Conservation (phyloP, 2,888 invertebrate genomes). For the Mongoloraphidia duomilia region DNA sequence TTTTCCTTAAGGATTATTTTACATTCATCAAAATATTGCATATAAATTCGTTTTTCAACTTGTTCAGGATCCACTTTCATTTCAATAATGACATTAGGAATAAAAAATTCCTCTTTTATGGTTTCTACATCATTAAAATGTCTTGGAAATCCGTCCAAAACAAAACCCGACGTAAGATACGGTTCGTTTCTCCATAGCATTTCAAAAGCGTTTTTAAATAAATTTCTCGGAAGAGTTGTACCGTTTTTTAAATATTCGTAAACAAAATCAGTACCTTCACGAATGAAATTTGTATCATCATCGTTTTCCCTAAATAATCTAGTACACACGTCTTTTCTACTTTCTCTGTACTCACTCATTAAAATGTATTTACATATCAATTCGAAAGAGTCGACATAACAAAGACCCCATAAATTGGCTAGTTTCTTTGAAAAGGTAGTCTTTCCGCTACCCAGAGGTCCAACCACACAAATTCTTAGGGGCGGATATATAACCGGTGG, state of each 20-base stretch:
- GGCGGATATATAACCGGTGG: slow-evolving; percentile 34
- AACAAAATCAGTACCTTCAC: slow-evolving; percentile 22
- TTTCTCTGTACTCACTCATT: slow-evolving; percentile 5
- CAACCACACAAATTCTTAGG: slow-evolving; percentile 41
- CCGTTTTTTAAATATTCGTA: slow-evolving; percentile 37
- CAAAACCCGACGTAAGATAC: slow-evolving; percentile 34
- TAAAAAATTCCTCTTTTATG: slow-evolving; percentile 33
- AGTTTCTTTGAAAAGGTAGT: slow-evolving; percentile 34
- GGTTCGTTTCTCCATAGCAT: slow-evolving; percentile 40
- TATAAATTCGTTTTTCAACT: slow-evolving; percentile 25
- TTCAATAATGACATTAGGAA: slow-evolving; percentile 44
- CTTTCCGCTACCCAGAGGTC: slow-evolving; percentile 39
- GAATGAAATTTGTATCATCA: no score
- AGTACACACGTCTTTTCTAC: slow-evolving; percentile 2
- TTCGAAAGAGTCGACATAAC: slow-evolving; percentile 33
- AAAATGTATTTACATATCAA: slow-evolving; percentile 15
- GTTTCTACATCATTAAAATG: slow-evolving; percentile 36
- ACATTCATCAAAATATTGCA: slow-evolving; percentile 29
- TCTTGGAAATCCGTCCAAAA: slow-evolving; percentile 48
- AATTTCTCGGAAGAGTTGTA: slow-evolving; percentile 29
- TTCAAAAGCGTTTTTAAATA: slow-evolving; percentile 31
- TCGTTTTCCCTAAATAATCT: neutral
- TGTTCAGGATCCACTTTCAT: slow-evolving; percentile 28
- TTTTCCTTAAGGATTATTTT: slow-evolving; percentile 20
- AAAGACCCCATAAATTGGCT: slow-evolving; percentile 38